A percentile compares a stretch with the other conserved stretches of the same genome.
phyloP scores from a whole-genome alignment of 1,140 invertebrate species.

The Drosophila paulistorum region DNA sequence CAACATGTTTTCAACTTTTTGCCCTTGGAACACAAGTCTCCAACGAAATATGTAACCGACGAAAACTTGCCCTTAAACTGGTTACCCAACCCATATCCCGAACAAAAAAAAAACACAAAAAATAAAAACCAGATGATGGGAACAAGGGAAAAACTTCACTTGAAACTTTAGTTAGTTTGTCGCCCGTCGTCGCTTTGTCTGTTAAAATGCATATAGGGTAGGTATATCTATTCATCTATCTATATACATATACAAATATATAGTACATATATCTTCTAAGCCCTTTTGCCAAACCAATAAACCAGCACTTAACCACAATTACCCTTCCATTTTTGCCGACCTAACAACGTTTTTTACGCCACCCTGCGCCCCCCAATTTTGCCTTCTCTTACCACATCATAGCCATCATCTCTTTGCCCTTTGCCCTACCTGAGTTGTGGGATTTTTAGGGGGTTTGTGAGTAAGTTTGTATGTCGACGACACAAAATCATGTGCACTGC shows the following conservation, averaged over 20 bases:
- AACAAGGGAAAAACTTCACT: background rate
- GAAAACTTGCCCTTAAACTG: constrained; percentile 54
- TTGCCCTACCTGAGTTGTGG: background rate
- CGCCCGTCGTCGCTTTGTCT: constrained; percentile 42
- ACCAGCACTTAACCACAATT: constrained; percentile 81
- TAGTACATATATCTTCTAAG: constrained; percentile 65
- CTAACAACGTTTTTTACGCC: constrained; percentile 63
- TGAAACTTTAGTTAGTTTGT: constrained; percentile 14
- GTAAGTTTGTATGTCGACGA: constrained; percentile 46
- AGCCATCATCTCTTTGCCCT: constrained; percentile 4
- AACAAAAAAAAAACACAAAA: background rate
- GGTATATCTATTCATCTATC: background rate
- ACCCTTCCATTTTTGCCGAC: constrained; percentile 74
- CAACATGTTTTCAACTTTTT: constrained; percentile 24
- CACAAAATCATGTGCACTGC: constrained; percentile 67
- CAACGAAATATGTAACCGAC: constrained; percentile 1
- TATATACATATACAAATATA: constrained; percentile 27
- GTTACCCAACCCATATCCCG: background rate
- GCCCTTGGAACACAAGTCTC: constrained; percentile 7
- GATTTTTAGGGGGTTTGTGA: background rate
- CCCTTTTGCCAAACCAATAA: constrained; percentile 78
- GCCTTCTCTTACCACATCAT: background rate
- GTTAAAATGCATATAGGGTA: constrained; percentile 43
- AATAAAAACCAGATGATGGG: background rate
- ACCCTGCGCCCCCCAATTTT: constrained; percentile 18